Conservation (phyloP, 2,113 vertebrate genomes). For the Oceanites oceanicus region DNA sequence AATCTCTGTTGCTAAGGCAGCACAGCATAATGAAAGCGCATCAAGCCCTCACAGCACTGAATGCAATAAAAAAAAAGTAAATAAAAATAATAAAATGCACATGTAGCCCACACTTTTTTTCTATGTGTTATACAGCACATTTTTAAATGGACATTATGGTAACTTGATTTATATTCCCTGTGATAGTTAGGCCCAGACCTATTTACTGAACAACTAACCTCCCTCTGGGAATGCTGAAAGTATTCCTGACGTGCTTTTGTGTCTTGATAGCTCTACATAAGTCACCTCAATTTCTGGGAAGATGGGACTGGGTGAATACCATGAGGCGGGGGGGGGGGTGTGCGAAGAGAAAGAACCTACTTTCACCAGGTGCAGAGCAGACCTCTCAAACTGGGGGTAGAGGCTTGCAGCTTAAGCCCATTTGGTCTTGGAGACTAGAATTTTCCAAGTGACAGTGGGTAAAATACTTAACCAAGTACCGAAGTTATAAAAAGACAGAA, state of each 20-base stretch:
- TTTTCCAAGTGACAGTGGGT: background rate
- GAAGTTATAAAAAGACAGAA: slow-evolving; percentile 12
- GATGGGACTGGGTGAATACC: background rate
- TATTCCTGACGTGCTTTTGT: background rate
- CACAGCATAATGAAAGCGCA: background rate
- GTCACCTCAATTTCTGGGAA: background rate
- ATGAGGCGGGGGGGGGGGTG: too few species aligned
- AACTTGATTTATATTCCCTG: background rate
- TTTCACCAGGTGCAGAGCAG: background rate
- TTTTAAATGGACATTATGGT: background rate
- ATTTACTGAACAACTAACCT: background rate
- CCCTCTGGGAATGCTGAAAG: background rate
- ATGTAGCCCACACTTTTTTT: background rate
- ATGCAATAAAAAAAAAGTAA: background rate
- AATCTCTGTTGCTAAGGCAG: slow-evolving; percentile 33
- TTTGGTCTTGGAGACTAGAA: background rate
- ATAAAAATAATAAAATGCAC: background rate
- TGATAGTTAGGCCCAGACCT: background rate
- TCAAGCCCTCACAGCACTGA: background rate
- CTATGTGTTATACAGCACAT: background rate
- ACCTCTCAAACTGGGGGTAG: background rate
- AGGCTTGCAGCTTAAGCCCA: background rate
- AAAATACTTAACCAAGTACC: background rate
- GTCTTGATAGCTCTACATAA: background rate
- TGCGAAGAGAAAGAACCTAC: background rate